Conservation (phyloP, 2,113 vertebrate genomes). For the Sceloporus undulatus region DNA sequence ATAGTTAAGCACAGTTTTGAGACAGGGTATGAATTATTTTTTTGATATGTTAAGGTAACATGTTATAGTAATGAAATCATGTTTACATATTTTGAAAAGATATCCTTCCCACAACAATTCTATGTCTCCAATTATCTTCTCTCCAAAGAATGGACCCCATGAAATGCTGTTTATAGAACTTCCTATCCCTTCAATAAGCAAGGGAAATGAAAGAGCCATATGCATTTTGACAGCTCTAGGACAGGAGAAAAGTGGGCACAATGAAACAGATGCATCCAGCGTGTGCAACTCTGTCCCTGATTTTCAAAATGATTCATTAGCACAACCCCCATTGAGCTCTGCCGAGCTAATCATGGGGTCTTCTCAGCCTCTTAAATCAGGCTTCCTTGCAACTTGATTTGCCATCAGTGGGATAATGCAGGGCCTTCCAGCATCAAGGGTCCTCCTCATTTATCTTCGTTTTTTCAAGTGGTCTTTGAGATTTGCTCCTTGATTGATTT, state of each 20-base stretch:
- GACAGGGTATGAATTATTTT: too few species aligned
- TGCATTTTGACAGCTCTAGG: not conserved
- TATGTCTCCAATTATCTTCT: not conserved
- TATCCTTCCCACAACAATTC: too few species aligned
- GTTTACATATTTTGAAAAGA: too few species aligned
- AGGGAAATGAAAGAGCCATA: not conserved
- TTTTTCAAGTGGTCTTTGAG: slow-evolving; percentile 31
- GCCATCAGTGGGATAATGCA: not conserved
- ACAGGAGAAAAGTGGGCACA: not conserved
- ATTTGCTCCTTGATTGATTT: not conserved
- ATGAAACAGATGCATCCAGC: not conserved
- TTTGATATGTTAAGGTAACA: too few species aligned
- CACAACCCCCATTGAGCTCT: not conserved
- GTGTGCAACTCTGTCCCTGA: not conserved
- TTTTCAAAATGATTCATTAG: slow-evolving; percentile 21
- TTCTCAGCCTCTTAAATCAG: slow-evolving; percentile 37
- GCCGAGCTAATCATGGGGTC: not conserved
- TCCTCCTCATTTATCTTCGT: slow-evolving; percentile 16
- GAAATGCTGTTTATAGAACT: not conserved
- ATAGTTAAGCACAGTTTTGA: too few species aligned
- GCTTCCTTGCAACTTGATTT: slow-evolving; percentile 30
- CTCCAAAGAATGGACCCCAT: not conserved
- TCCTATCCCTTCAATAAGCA: not conserved
- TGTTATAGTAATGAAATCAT: too few species aligned
- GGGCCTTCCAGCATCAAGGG: slow-evolving; percentile 29